These are phyloP conservation scores for Odontesthes bonariensis DNA, from an alignment of 2,113 vertebrate genomes.

Conservation along the genomic window DNA sequence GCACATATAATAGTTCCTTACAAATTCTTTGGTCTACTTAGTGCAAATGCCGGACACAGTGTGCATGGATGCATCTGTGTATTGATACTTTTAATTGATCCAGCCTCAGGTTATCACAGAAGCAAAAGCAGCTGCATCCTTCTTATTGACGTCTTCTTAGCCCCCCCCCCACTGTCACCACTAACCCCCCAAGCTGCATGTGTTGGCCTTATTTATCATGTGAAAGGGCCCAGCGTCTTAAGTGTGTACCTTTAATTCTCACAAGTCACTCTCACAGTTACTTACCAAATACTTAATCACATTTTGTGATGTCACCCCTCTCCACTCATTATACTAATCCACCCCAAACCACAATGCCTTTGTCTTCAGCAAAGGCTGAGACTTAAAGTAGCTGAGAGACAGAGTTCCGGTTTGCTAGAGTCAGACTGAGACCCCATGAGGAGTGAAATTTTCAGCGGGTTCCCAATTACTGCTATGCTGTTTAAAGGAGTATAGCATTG, in stretches of 20 bases:
- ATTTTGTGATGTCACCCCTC: slow-evolving; percentile 71
- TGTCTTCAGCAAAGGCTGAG: slow-evolving; percentile 57
- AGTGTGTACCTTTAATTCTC: slow-evolving; percentile 64
- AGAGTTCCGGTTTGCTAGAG: slow-evolving; percentile 14
- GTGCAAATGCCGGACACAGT: background rate
- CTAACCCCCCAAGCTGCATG: slow-evolving; percentile 31
- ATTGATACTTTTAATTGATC: slow-evolving; percentile 32
- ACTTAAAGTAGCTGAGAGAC: slow-evolving; percentile 52
- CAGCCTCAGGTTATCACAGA: slow-evolving; percentile 46
- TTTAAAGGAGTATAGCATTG: slow-evolving; percentile 8
- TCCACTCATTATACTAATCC: slow-evolving; percentile 69
- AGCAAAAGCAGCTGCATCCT: slow-evolving; percentile 63
- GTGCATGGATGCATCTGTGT: slow-evolving; percentile 6
- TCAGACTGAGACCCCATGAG: slow-evolving; percentile 33
- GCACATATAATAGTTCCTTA: background rate
- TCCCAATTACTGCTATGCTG: slow-evolving; percentile 34
- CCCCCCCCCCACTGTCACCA: slow-evolving; percentile 15
- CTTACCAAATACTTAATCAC: slow-evolving; percentile 75
- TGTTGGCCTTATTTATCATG: slow-evolving; percentile 73
- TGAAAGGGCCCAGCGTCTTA: slow-evolving; percentile 67
- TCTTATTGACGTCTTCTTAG: slow-evolving; percentile 58
- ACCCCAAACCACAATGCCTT: slow-evolving; percentile 51
- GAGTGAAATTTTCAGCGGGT: slow-evolving; percentile 16
- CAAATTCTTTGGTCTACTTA: no score
- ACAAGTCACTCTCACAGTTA: slow-evolving; percentile 56